Percentiles rank a stretch among this genome's conserved stretches.
These are phyloP conservation scores for Rhyacophila evoluta DNA, from an alignment of 2,888 invertebrate species.

Conservation along the genomic window DNA sequence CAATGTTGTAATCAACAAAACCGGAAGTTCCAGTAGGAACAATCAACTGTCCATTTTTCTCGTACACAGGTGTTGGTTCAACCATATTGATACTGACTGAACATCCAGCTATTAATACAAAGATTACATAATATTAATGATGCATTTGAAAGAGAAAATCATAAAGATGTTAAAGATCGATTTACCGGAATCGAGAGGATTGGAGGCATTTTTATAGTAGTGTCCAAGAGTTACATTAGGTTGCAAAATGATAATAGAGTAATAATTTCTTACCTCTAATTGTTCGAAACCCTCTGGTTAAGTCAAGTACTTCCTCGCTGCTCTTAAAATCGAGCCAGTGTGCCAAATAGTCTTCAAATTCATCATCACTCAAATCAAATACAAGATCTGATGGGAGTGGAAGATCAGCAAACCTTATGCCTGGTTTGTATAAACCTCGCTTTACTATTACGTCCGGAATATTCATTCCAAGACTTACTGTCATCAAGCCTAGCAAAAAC, in stretches of 20 bases:
- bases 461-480: not conserved
- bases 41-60: slow-evolving; percentile 55
- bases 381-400: slow-evolving; percentile 64
- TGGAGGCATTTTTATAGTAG: too few species aligned
- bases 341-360: slow-evolving; percentile 67
- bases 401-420: slow-evolving; percentile 41
- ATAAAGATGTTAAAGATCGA: too few species aligned
- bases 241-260: too few species aligned
- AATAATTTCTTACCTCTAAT: not conserved
- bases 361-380: slow-evolving; percentile 63
- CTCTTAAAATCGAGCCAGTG: slow-evolving; percentile 68
- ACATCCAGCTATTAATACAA: slow-evolving; percentile 57
- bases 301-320: slow-evolving; percentile 61
- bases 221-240: too few species aligned
- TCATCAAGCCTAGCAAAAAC: not conserved
- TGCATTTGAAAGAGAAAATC: too few species aligned
- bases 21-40: slow-evolving; percentile 56
- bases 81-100: slow-evolving; percentile 34
- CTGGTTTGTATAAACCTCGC: not conserved
- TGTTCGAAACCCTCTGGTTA: too few species aligned
- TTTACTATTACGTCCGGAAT: not conserved
- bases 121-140: too few species aligned
- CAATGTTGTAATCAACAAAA: slow-evolving; percentile 17
- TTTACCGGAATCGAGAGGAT: too few species aligned
- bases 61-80: slow-evolving; percentile 52